Percentiles rank a stretch among this genome's conserved stretches.
These are phyloP conservation scores for Rissa tridactyla DNA, from an alignment of 2,113 vertebrate species.

Conservation along the genomic window DNA sequence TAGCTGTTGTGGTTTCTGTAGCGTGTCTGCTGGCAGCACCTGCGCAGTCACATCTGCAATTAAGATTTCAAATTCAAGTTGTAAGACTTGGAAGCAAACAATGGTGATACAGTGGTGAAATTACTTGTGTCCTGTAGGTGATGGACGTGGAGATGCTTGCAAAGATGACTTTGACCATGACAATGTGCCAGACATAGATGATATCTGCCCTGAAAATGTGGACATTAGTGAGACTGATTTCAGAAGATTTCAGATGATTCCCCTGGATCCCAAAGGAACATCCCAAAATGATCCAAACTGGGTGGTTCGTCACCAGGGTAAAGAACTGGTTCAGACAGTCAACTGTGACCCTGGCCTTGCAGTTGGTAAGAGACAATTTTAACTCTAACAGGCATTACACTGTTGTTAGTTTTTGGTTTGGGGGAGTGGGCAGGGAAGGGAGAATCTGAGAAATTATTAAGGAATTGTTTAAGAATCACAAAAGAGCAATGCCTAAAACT, in stretches of 20 bases:
- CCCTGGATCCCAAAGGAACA: constrained; percentile 95
- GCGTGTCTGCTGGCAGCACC: background rate
- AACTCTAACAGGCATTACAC: background rate
- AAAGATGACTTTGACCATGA: constrained; percentile 97
- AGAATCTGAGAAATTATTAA: background rate
- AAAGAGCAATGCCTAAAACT: background rate
- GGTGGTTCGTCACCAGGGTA: constrained; percentile 98
- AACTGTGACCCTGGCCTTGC: constrained; percentile 98
- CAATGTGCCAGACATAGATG: constrained; percentile 89
- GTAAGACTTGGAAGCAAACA: background rate
- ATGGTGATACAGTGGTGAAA: background rate
- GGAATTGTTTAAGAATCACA: background rate
- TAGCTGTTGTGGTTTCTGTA: background rate
- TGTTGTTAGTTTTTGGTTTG: background rate
- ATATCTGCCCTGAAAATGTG: constrained; percentile 96
- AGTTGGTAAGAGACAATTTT: constrained; percentile 77
- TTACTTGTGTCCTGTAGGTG: constrained; percentile 72
- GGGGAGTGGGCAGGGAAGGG: background rate
- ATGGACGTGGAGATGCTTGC: constrained; percentile 95
- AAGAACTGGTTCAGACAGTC: constrained; percentile 97
- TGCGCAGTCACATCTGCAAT: background rate
- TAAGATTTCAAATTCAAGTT: background rate
- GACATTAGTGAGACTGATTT: constrained; percentile 97
- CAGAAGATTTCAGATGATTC: constrained; percentile 98
- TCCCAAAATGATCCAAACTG: constrained; percentile 98